Evolutionary conservation across 2,113 vertebrate genomes (phyloP).

Genomic region (Brachyistius frenatus): DNA sequence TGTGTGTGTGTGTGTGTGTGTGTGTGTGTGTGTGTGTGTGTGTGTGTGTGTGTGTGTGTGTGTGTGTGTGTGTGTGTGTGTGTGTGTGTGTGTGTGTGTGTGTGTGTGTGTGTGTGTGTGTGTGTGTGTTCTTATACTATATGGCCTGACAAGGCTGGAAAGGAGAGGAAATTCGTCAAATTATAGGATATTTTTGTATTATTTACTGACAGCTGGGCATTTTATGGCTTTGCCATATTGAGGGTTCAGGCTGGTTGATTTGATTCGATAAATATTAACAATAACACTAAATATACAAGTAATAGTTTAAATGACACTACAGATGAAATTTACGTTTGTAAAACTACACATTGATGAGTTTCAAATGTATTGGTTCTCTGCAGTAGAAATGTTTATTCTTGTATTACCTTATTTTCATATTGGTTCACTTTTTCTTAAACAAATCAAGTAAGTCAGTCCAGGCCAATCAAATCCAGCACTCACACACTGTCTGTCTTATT

Average conservation of each 20-base stretch:
- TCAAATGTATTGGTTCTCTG: neutral
- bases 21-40: neutral
- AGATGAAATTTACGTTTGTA: too few relatives aligned
- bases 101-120: conserved; percentile 16
- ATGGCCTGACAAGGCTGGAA: conserved; percentile 41
- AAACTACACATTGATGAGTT: neutral
- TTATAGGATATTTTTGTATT: conserved; percentile 5
- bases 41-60: conserved; percentile 16
- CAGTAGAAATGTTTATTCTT: too few relatives aligned
- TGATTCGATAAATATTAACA: too few relatives aligned
- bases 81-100: neutral
- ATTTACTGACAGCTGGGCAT: neutral
- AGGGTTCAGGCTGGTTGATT: neutral
- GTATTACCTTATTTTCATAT: too few relatives aligned
- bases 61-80: conserved; percentile 8
- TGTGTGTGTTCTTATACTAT: conserved; percentile 20
- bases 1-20: conserved; percentile 1
- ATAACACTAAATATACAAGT: too few relatives aligned
- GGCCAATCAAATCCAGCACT: neutral
- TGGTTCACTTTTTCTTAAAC: too few relatives aligned
- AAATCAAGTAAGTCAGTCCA: too few relatives aligned
- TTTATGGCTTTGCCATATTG: neutral
- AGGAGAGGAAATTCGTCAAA: conserved; percentile 5
- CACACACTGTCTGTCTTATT: neutral
- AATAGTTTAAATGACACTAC: too few relatives aligned